Evolutionary conservation across 2,888 invertebrate genomes (phyloP).

Genomic region (Aradus depressus): DNA sequence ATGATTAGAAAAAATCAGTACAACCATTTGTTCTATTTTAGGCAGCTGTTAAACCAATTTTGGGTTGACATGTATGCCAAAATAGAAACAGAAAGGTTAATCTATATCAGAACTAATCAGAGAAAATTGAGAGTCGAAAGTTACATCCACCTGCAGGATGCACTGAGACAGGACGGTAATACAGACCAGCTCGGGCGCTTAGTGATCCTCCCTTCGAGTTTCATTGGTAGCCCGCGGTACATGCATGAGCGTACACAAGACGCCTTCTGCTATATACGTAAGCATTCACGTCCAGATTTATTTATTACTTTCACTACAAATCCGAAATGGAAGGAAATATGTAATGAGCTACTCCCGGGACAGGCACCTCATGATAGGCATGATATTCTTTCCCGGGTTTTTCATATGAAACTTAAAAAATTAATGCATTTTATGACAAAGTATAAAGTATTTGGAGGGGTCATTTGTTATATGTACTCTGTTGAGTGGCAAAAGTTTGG

Average conservation of each 20-base stretch:
- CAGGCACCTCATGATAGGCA: no score
- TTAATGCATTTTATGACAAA: slow-evolving; percentile 29
- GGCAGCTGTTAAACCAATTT: background rate
- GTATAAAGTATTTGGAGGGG: slow-evolving; percentile 6
- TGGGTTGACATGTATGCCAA: slow-evolving; percentile 6
- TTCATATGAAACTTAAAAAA: slow-evolving; percentile 30
- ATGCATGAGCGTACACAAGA: background rate
- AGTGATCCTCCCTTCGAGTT: slow-evolving; percentile 1
- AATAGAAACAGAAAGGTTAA: background rate
- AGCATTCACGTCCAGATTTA: slow-evolving; percentile 34
- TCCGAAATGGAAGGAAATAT: no score
- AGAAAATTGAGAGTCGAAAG: background rate
- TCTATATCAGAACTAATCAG: slow-evolving; percentile 3
- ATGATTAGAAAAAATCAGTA: slow-evolving; percentile 21
- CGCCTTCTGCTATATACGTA: no score
- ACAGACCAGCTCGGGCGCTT: background rate
- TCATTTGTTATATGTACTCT: slow-evolving; percentile 29
- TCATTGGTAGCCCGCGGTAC: slow-evolving; percentile 1
- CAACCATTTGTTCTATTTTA: background rate
- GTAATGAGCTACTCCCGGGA: slow-evolving; percentile 10
- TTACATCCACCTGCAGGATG: slow-evolving; percentile 21
- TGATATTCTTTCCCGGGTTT: slow-evolving; percentile 30
- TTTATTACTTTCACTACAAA: no score
- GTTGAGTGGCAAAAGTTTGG: slow-evolving; percentile 34
- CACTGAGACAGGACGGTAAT: slow-evolving; percentile 16